phyloP scores from a whole-genome alignment of 2,113 vertebrate species.

The Rhagologus leucostigma region DNA sequence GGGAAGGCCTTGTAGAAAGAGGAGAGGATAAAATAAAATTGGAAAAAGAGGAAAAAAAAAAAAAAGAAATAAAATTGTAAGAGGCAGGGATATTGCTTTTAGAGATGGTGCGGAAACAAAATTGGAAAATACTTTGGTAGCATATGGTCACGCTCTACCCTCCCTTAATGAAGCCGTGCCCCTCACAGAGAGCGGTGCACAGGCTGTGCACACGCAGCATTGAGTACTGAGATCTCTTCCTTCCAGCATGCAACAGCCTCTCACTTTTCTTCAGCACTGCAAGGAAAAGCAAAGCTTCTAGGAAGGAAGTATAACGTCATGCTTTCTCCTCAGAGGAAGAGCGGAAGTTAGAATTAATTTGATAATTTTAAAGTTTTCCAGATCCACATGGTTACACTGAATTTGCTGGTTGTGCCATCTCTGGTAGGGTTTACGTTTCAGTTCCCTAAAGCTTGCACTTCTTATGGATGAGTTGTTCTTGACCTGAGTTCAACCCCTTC shows the following conservation, averaged over 20 bases:
- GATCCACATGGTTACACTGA: background rate
- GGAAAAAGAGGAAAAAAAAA: fast-evolving
- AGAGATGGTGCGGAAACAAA: background rate
- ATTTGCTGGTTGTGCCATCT: background rate
- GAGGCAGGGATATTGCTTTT: background rate
- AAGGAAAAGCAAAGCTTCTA: background rate
- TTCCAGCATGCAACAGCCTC: background rate
- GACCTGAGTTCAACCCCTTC: background rate
- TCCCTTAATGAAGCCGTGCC: background rate
- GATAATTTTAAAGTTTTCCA: background rate
- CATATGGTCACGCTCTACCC: background rate
- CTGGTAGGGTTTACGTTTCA: background rate
- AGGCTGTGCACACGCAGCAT: background rate
- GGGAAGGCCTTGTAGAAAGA: background rate
- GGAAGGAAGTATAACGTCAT: background rate
- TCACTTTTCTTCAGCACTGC: background rate
- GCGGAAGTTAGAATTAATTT: background rate
- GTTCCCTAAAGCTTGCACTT: background rate
- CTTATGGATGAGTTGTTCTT: background rate
- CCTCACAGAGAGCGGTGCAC: background rate
- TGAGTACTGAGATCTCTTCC: background rate
- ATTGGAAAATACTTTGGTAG: background rate
- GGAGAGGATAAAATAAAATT: background rate
- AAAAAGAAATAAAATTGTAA: background rate
- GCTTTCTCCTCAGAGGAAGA: background rate